Conservation (phyloP, 2,888 invertebrate genomes). For the Linyphia triangularis region DNA sequence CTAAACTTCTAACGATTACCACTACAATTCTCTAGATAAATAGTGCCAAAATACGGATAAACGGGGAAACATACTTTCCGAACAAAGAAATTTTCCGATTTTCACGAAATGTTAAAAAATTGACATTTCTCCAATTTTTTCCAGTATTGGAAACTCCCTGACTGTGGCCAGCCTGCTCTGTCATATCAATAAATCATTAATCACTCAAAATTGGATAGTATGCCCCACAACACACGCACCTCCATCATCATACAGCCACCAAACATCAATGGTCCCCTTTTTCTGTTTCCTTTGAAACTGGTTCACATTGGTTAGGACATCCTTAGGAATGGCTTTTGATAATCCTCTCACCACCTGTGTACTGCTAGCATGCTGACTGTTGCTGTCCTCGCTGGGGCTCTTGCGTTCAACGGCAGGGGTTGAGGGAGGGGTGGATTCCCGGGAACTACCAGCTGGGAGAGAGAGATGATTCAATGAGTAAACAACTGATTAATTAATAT, state of each 20-base stretch:
- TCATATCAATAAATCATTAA: too few species aligned
- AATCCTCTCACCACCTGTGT: conserved; percentile 67
- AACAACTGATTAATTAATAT: too few species aligned
- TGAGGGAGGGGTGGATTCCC: conserved; percentile 77
- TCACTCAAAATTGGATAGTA: too few species aligned
- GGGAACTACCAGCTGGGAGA: conserved; percentile 61
- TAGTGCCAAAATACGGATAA: too few species aligned
- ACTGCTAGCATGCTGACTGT: conserved; percentile 32
- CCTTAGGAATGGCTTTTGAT: conserved; percentile 83
- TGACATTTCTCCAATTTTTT: too few species aligned
- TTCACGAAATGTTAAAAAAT: too few species aligned
- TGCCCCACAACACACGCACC: too few species aligned
- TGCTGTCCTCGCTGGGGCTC: conserved; percentile 27
- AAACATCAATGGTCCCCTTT: conserved; percentile 94
- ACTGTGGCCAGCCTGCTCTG: too few species aligned
- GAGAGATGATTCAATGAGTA: neutral
- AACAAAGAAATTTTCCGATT: neutral
- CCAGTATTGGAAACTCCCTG: too few species aligned
- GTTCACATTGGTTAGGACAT: conserved; percentile 86
- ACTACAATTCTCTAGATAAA: too few species aligned
- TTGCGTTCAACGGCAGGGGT: conserved; percentile 78
- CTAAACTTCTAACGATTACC: too few species aligned
- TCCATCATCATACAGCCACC: conserved; percentile 90
- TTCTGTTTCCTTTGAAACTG: conserved; percentile 89
- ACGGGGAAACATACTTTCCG: too few species aligned